Evolutionary conservation across 2,888 invertebrate species (phyloP), one percentile per base, ranked within the genome.

Genomic region (Unio pictorum): DNA sequence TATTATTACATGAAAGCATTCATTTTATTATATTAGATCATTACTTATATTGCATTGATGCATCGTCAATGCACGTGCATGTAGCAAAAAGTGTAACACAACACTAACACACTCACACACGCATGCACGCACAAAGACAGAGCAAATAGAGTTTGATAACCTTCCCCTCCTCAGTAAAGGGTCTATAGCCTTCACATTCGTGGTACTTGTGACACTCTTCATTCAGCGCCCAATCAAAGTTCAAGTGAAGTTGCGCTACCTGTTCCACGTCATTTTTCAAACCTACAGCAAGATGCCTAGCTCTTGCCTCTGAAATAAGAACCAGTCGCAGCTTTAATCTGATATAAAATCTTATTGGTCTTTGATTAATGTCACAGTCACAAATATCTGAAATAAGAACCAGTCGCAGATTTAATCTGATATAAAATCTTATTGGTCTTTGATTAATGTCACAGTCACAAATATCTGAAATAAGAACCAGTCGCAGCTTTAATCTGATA

Each of bases 181-280:
- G 71, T 55, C 72, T 63, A 62, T 81, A 83, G 18, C 67, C 57
- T 28, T 68, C 56, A 34, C 83, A 83, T 64, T 83, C 83, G 61
- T 75, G 56, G 67, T 78, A 76, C 2, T 73, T 57, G 54, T 81
- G 68, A 64, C 83, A 83, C 60, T 79, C 75, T 59, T 83, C 83
- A 60, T 81, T 81, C 26, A 83, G 64, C 3, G 83, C 83, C 80
- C 80, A 83, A 65, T 83, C 81, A 74, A 83, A 83, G 60, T 70
- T 67, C 1, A 74, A 61, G 55, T 78, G 75, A 0, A 83, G 72
- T 4, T 76, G 67, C 1, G 55, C 23, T 1, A 81, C 73, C 67
- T 81, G 79, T 26, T 74, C 81, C 4, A 78, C 81, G 30, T 81
- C 83, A 62, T 81, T 83, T 71, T 83, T 83, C 65, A 83, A 71